Evolutionary conservation across 2,113 vertebrate species (phyloP), one percentile per base, ranked within the genome.

Genomic region (Ochotona curzoniae): DNA sequence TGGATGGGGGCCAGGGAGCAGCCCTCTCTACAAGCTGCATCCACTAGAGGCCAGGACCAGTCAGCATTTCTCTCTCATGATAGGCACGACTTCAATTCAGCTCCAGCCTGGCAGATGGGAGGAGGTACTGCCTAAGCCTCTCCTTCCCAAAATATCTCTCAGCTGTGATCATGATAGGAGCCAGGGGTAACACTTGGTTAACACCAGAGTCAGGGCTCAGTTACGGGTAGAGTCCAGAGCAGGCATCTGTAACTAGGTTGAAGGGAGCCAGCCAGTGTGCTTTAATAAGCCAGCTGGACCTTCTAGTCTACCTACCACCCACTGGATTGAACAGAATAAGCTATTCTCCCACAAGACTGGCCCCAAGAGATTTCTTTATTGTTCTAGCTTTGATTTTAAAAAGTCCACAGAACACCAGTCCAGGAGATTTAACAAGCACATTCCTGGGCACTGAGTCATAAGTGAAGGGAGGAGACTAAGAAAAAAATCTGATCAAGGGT

Each of bases 391-490:
- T 94, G 78, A 92, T 93, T 96, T 91, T 87, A 84, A 83, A 95
- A 90, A 81, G 47, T 8, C 67, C 54, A 92, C 11, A 87, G 47
- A 84, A 74, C 73, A 75, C 81, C 25, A 71, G 61, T 14, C 67
- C 35, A 69, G 35, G 71, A 81, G 63, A 93, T 91, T 95, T 90
- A 89, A 96, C 15, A 92, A 94, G 54, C 30, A 83, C 70, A 95
- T 96, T 96, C 93, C 88, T 95, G 81, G 79, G 67, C 66, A 85
- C 79, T 95, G 82, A 95, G 82, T 95, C 87, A 94, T 87, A 90
- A 28, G 38, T 75, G 11, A 69, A 80, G 89, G 71, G 54, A 91
- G 64, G 61, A 91, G 51, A 78, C 4, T 80, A 86, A 76, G 60
- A 18, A 89, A 93, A 57, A 93, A 88, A 86, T 85, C 47, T 89